Conservation (phyloP, 2,888 invertebrate species). For the Acanthosepion pharaonis region DNA sequence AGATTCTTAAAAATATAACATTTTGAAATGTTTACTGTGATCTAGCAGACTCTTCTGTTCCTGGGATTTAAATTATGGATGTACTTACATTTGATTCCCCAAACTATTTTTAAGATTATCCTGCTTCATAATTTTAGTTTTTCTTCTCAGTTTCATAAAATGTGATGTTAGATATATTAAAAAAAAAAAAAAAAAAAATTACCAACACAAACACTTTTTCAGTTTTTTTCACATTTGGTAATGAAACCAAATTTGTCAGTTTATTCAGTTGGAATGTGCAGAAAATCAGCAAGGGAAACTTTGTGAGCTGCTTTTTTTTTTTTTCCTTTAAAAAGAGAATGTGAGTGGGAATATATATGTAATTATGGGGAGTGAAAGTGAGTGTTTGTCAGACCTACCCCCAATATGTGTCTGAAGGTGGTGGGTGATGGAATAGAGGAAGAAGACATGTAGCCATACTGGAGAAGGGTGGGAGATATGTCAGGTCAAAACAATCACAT, state of each 20-base stretch:
- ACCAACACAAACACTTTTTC: not conserved
- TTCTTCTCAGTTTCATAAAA: no score
- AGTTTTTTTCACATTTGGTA: not conserved
- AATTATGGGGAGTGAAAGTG: not conserved
- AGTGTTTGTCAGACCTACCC: not conserved
- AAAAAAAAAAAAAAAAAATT: not conserved
- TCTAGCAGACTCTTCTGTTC: no score
- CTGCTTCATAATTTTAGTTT: no score
- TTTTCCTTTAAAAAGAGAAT: not conserved
- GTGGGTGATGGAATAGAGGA: not conserved
- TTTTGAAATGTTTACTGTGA: no score
- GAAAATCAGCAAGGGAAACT: not conserved
- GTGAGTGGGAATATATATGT: not conserved
- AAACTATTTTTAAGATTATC: no score
- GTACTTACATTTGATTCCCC: no score
- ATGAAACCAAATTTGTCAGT: not conserved
- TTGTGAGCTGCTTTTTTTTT: not conserved
- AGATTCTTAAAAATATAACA: no score
- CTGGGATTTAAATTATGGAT: no score
- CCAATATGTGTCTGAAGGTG: not conserved
- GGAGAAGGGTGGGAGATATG: not conserved
- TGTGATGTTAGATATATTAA: no score
- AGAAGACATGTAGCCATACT: not conserved
- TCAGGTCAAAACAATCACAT: not conserved
- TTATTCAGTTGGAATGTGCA: conserved; percentile 13